Evolutionary conservation across 2,113 vertebrate genomes (phyloP).

Genomic region (Potamarius usumacintae): DNA sequence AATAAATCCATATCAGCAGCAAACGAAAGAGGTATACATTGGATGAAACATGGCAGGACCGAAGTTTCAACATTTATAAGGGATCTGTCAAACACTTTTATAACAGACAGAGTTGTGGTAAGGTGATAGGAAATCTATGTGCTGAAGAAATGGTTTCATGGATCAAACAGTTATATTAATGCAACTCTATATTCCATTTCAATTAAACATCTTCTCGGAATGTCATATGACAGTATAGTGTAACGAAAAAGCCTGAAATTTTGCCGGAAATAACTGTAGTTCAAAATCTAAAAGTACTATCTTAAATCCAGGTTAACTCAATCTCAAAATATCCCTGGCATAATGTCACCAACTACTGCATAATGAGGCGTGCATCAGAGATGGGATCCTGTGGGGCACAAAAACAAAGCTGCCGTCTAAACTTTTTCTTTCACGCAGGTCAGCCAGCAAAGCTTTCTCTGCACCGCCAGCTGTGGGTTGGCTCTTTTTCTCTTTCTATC

Average conservation of each 20-base stretch:
- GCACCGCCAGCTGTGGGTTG: no score
- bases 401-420: neutral
- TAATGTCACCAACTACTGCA: neutral
- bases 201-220: neutral
- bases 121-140: neutral
- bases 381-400: neutral
- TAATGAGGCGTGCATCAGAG: neutral
- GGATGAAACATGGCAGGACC: neutral
- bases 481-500: no score
- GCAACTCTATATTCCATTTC: neutral
- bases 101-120: neutral
- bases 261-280: neutral
- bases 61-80: neutral
- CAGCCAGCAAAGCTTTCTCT: no score
- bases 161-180: conserved; percentile 48
- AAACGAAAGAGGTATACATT: neutral
- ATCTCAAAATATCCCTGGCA: neutral
- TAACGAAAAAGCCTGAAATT: neutral
- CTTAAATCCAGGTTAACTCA: neutral
- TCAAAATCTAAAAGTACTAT: neutral
- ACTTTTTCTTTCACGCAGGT: neutral
- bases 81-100: neutral
- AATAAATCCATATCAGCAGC: neutral
- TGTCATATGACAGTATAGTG: no score
- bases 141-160: conserved; percentile 33